phyloP scores from a whole-genome alignment of 2,113 vertebrate genomes.

The Syrmaticus mikado region DNA sequence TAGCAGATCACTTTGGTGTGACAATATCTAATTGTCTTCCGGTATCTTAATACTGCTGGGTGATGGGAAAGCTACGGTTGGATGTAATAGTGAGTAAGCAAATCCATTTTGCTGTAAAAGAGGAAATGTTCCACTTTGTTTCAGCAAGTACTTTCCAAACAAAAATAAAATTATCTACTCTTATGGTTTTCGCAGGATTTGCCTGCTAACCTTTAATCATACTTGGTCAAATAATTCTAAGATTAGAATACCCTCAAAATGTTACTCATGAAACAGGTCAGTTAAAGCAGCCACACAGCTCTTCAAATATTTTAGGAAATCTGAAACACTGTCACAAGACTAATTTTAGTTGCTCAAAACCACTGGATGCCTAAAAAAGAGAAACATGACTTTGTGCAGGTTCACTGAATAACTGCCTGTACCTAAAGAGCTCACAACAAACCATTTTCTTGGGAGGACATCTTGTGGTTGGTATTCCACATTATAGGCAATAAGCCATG shows the following conservation, averaged over 20 bases:
- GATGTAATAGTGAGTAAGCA: background rate
- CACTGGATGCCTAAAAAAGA: background rate
- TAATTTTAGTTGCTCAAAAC: background rate
- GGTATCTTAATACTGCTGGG: background rate
- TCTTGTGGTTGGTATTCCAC: constrained; percentile 21
- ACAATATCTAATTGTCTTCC: background rate
- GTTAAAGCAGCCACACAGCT: background rate
- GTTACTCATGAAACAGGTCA: background rate
- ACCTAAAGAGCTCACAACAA: background rate
- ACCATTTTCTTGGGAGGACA: constrained; percentile 6
- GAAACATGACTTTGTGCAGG: background rate
- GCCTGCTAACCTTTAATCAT: background rate
- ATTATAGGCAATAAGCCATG: background rate
- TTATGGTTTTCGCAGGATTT: background rate
- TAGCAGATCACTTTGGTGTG: background rate
- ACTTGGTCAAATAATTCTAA: background rate
- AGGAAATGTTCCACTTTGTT: background rate
- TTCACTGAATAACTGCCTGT: background rate
- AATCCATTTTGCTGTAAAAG: background rate
- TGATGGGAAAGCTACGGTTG: background rate
- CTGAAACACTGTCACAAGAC: background rate
- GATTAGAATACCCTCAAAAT: background rate
- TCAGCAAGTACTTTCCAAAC: background rate
- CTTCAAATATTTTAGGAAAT: background rate
- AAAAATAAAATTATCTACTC: background rate